These are phyloP conservation scores for Thymelicus acteon DNA, from an alignment of 2,888 invertebrate species.

Conservation along the genomic window DNA sequence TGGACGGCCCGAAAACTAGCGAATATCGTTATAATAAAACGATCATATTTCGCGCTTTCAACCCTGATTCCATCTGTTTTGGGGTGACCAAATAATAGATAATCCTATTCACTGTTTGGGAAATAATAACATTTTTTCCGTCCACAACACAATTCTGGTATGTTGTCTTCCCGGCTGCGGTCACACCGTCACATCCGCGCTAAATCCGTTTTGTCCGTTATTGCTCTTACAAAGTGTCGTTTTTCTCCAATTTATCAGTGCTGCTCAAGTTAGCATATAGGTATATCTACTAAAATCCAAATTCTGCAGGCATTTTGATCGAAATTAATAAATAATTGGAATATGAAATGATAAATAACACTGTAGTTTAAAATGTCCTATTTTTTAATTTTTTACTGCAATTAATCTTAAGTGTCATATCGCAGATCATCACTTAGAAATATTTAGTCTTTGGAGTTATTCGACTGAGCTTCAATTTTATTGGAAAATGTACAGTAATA, in stretches of 20 bases:
- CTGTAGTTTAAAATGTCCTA: too few relatives aligned
- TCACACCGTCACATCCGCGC: conserved; percentile 46
- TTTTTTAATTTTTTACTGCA: too few relatives aligned
- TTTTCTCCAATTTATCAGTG: conserved; percentile 17
- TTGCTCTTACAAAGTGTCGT: conserved; percentile 19
- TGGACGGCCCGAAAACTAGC: conserved; percentile 62
- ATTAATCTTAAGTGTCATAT: too few relatives aligned
- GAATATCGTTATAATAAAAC: conserved; percentile 81
- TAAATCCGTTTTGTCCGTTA: conserved; percentile 27
- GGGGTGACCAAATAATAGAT: conserved; percentile 75
- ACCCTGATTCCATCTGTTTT: conserved; percentile 62
- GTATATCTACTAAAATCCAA: too few relatives aligned
- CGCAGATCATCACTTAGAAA: too few relatives aligned
- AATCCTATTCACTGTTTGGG: conserved; percentile 67
- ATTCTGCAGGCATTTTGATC: too few relatives aligned
- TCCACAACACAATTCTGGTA: conserved; percentile 46
- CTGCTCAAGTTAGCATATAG: too few relatives aligned
- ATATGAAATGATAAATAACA: too few relatives aligned
- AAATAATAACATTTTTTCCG: conserved; percentile 55
- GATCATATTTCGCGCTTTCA: conserved; percentile 70
- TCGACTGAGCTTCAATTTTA: too few relatives aligned
- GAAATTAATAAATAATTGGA: too few relatives aligned
- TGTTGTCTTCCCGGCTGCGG: conserved; percentile 51
- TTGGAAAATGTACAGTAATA: too few relatives aligned
- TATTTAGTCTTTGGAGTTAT: too few relatives aligned